A percentile compares a stretch with the other conserved stretches of the same genome.
Evolutionary conservation across 2,888 invertebrate species (phyloP).

Genomic region (Cabera pusaria): DNA sequence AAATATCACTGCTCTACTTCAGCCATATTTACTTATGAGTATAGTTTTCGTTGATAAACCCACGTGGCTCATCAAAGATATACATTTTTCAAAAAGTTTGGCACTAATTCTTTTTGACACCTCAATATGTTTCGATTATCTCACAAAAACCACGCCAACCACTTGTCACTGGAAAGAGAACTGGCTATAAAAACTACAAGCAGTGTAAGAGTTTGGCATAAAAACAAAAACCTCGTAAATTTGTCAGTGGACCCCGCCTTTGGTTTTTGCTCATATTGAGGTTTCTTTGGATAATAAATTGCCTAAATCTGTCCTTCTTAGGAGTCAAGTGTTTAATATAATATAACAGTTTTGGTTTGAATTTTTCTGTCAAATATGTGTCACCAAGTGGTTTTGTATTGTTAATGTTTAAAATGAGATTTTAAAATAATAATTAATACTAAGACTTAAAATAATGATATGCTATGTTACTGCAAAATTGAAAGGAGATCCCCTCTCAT

Average conservation of each 20-base stretch:
- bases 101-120: conserved; percentile 52
- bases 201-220: conserved; percentile 25
- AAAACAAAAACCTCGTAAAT: conserved; percentile 59
- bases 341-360: no score
- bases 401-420: no score
- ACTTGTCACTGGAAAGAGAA: conserved; percentile 51
- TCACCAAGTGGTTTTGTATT: no score
- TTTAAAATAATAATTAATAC: no score
- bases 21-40: no score
- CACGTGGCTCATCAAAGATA: conserved; percentile 14
- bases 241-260: conserved; percentile 56
- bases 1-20: no score
- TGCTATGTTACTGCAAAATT: no score
- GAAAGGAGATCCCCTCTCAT: no score
- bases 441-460: no score
- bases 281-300: conserved; percentile 18
- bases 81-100: conserved; percentile 14
- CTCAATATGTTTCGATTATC: conserved; percentile 52
- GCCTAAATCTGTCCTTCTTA: conserved; percentile 4
- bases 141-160: conserved; percentile 40
- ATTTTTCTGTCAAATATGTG: no score
- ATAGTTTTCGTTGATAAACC: no score
- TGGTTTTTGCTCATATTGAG: conserved; percentile 39
- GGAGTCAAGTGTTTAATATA: neutral
- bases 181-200: conserved; percentile 46